phyloP scores from a whole-genome alignment of 1,140 invertebrate species.

The Drosophila carrolli region DNA sequence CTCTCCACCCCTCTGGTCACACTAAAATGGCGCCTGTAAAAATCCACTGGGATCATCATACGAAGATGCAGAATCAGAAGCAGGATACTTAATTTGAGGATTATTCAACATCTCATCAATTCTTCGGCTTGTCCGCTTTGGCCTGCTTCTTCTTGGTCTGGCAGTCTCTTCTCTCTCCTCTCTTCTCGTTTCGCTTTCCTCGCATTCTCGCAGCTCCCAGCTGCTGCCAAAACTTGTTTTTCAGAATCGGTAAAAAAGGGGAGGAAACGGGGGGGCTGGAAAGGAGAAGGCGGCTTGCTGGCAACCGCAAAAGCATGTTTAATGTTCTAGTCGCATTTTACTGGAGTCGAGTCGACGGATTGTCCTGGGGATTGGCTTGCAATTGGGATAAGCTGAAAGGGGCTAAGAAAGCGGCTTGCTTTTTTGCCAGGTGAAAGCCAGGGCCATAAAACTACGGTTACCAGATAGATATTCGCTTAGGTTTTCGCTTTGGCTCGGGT shows the following conservation, averaged over 20 bases:
- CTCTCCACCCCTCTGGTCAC: conserved; percentile 25
- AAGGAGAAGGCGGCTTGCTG: conserved; percentile 7
- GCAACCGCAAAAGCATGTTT: conserved; percentile 56
- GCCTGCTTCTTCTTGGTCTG: background rate
- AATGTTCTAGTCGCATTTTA: conserved; percentile 40
- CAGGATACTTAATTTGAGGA: conserved; percentile 46
- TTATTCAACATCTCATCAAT: conserved; percentile 43
- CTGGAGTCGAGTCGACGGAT: conserved; percentile 11
- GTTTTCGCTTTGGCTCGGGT: background rate
- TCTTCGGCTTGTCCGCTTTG: conserved; percentile 23
- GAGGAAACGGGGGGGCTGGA: background rate
- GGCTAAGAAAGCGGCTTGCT: background rate
- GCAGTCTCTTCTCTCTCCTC: conserved; percentile 2
- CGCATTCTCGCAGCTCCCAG: conserved; percentile 53
- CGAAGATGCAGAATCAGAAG: conserved; percentile 4
- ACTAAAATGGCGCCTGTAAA: conserved; percentile 71
- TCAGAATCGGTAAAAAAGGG: conserved; percentile 3
- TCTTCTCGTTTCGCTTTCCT: conserved; percentile 37
- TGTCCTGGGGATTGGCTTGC: conserved; percentile 17
- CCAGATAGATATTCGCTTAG: background rate
- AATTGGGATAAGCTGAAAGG: conserved; percentile 9
- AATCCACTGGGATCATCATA: conserved; percentile 41
- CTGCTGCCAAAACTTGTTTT: conserved; percentile 64
- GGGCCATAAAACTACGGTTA: conserved; percentile 17
- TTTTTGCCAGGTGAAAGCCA: conserved; percentile 25